Base-by-base conservation (phyloP, 1,140 invertebrate species). In the Rhynchophorus ferrugineus region DNA sequence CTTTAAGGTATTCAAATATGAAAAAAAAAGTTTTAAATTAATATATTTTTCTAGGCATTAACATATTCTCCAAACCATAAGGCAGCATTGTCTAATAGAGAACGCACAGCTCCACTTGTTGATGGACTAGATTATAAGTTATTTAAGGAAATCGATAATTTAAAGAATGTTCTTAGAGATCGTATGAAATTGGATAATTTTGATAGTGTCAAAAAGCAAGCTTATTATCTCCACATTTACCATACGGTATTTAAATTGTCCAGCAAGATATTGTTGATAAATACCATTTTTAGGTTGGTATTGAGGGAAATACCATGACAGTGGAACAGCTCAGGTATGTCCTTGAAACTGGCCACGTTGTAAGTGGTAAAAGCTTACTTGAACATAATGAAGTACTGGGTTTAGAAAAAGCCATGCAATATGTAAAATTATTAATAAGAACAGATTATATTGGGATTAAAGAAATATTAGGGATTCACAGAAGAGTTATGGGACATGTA, bases 371-470 rank as follows among this genome's bases (percentile, higher is more conserved):
- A 72, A 95, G 90, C 68, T 84, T 98, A 21, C 79, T 91, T 53
- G 95, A 98, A 67, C 95, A 98, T 66, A 97, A 97, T 77, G 95
- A 98, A 75, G 91, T 95, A 63, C 71, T 95, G 19, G 91, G 91
- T 45, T 71, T 98, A 65, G 94, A 98, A 74, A 81, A 91, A 19
- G 95, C 95, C 2, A 84, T 98, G 77, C 91, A 93, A 63, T 98
- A 88, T 69, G 85, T 98, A 8, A 98, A 98, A 50, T 75, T 96
- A 36, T 75, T 95, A 17, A 84, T 69, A 39, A 79, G 81, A 61
- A 74, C 87, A 36, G 79, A 87, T 29, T 73, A 73, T 46, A 84
- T 94, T 13, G 80, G 78, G 3, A 71, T 95, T 34, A 79, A 87
- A 44, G 91, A 98, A 67, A 90, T 98, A 49, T 70, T 98, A 20